Base-by-base conservation (phyloP, 2,113 vertebrate species). In the Cercocebus atys region DNA sequence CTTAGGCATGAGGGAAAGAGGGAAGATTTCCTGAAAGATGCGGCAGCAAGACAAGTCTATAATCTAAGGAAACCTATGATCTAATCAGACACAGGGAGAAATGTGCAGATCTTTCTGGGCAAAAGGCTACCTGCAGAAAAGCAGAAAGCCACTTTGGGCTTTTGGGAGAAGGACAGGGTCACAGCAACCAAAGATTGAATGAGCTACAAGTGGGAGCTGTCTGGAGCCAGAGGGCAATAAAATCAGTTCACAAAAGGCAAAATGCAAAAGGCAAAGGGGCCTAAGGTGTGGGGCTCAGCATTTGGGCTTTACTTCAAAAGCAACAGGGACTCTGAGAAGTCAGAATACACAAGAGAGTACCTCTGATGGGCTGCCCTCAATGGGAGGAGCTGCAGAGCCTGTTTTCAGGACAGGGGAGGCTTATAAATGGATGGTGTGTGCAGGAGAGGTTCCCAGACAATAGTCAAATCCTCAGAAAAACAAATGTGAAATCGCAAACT, bases 401-500 rank as follows among this genome's bases (percentile, higher is more conserved):
- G 8, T 2, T 35, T 38, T 10, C 23, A 3, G 32, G 12, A 57
- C 13, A 30, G 40, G 17, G 16, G 50, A 40, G 52, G 8, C 32
- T 4, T 8, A 2, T 11, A 23, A 40, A 52, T 2, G 20, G 27
- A 70, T 30, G 35, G 35, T n/a, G 2, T 14, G 1, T 2, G 2
- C 18, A 4, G 27, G 10, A 47, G 55, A 50, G 52, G 32, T 27
- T 23, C 32, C 50, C n/a, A 38, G 70, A 38, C 11, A 5, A 25
- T 0, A 7, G 12, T 4, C 88, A 50, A 32, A 3, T 8, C 88
- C 47, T 23, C 61, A 64, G 17, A 92, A 43, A 84, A 23, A 45
- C 9, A 17, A 47, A 11, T 4, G 30, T 52, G 16, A 38, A 5
- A 2, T 40, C 1, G 11, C 68, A 57, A 47, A 38, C 89, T 11